Evolutionary conservation across 2,113 vertebrate genomes (phyloP), one percentile per base, ranked within the genome.

Genomic region (Nasalis larvatus): DNA sequence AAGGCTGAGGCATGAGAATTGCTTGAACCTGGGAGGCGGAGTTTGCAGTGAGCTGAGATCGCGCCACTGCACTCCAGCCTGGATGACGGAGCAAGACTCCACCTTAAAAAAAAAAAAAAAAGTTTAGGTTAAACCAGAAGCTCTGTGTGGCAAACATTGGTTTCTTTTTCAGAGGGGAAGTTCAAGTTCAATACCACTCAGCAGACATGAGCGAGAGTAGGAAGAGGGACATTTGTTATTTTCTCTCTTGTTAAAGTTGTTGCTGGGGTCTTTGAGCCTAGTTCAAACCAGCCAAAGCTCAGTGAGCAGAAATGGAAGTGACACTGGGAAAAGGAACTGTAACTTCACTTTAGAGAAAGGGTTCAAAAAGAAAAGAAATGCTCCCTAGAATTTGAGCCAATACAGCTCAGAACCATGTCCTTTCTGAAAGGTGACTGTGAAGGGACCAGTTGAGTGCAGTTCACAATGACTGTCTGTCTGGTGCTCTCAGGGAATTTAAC

Each of bases 101-200:
- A 54, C 0, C 52, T 54, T 1, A 54, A 54, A 42, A 60, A 78
- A 52, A 54, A 68, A 84, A 60, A 20, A 37, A 32, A n/a, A 86
- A 87, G 9, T 89, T 93, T 27, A 86, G 45, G 0, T 74, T 84
- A 54, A 84, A 56, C 37, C 66, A 30, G 49, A 84, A 49, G 25
- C 17, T 80, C 68, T 69, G 17, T 30, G 68, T 58, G 49, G 73
- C 40, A 18, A 45, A 73, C 14, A 21, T 7, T 71, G 77, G 1
- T 73, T 95, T 94, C 54, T 56, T 81, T 87, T 73, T 82, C 37
- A 42, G 40, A 88, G 40, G 54, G 82, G 90, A 87, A 93, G 52
- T 93, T 54, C 30, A 56, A 73, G 27, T 25, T 85, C 49, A 49
- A 7, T 32, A 12, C 60, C 42, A 11, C 12, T 86, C 8, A 10